A percentile compares a stretch with the other conserved stretches of the same genome.
phyloP scores from a whole-genome alignment of 2,888 invertebrate genomes.

The Apotomis turbidana region DNA sequence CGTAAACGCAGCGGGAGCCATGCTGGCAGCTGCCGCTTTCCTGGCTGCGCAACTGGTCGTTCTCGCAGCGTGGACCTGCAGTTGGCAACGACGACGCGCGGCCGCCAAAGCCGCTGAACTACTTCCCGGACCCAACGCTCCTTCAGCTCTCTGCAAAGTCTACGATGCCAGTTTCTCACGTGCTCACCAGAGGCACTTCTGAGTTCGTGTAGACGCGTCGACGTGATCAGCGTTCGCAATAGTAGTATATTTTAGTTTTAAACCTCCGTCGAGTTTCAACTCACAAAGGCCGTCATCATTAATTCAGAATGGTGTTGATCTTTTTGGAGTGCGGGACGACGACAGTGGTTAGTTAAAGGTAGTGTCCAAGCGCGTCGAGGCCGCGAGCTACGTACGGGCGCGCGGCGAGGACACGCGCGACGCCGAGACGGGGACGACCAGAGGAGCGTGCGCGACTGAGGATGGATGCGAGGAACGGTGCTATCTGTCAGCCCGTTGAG shows the following conservation, averaged over 20 bases:
- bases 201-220: slow-evolving; percentile 66
- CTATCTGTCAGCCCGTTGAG: slow-evolving; percentile 58
- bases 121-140: slow-evolving; percentile 85
- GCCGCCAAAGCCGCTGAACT: slow-evolving; percentile 87
- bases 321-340: slow-evolving; percentile 68
- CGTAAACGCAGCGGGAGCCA: slow-evolving; percentile 90
- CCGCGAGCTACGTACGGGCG: slow-evolving; percentile 63
- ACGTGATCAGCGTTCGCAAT: slow-evolving; percentile 79
- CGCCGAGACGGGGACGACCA: slow-evolving; percentile 81
- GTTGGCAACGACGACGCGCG: slow-evolving; percentile 91
- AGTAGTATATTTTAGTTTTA: slow-evolving; percentile 80
- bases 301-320: slow-evolving; percentile 57
- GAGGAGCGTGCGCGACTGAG: slow-evolving; percentile 71
- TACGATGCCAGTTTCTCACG: slow-evolving; percentile 94
- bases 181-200: slow-evolving; percentile 85
- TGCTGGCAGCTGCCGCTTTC: slow-evolving; percentile 93
- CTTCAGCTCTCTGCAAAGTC: slow-evolving; percentile 90
- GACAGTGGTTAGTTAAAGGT: slow-evolving; percentile 76
- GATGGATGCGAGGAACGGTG: slow-evolving; percentile 70
- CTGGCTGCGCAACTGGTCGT: slow-evolving; percentile 93
- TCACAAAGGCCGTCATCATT: slow-evolving; percentile 59
- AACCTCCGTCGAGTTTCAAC: slow-evolving; percentile 76
- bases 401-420: slow-evolving; percentile 62
- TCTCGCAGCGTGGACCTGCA: slow-evolving; percentile 94
- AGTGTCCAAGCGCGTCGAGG: slow-evolving; percentile 71